A percentile compares a stretch with the other conserved stretches of the same genome.
Evolutionary conservation across 92 coral and sea anemone species (phyloP).

Genomic region (Siderastrea radians): DNA sequence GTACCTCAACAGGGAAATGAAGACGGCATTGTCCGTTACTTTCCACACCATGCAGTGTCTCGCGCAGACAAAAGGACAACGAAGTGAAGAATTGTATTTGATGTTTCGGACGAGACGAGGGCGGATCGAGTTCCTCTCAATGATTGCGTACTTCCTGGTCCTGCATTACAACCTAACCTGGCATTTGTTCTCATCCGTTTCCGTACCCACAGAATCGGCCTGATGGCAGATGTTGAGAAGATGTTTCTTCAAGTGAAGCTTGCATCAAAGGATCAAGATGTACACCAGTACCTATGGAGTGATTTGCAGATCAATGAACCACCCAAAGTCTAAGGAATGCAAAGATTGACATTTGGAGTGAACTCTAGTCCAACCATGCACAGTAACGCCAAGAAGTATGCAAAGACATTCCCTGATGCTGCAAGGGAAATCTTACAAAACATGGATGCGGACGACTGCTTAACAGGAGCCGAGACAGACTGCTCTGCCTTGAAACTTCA

Average conservation of each 20-base stretch:
- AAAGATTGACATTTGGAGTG: constrained; percentile 64
- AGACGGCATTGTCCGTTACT: constrained; percentile 9
- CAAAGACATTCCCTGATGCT: constrained; percentile 38
- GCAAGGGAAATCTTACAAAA: constrained; percentile 26
- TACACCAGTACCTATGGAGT: constrained; percentile 61
- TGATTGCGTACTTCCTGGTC: constrained; percentile 54
- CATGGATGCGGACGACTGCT: constrained; percentile 53
- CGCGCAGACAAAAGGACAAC: constrained; percentile 29
- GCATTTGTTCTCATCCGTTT: constrained; percentile 35
- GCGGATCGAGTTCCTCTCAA: constrained; percentile 24
- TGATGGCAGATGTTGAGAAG: constrained; percentile 60
- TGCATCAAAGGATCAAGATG: constrained; percentile 39
- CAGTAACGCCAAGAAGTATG: constrained; percentile 6
- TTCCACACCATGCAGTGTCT: constrained; percentile 66
- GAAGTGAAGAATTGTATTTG: constrained; percentile 65
- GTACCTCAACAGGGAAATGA: background rate
- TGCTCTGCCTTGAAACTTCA: constrained; percentile 11
- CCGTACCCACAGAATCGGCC: constrained; percentile 34
- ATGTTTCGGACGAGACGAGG: constrained; percentile 16
- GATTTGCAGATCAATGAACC: constrained; percentile 32
- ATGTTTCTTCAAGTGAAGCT: constrained; percentile 62
- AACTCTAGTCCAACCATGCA: constrained; percentile 51
- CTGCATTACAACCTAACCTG: constrained; percentile 37
- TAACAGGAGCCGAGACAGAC: constrained; percentile 48
- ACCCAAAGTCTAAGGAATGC: constrained; percentile 52